Evolutionary conservation across 2,113 vertebrate species (phyloP).

Genomic region (Orycteropus afer): DNA sequence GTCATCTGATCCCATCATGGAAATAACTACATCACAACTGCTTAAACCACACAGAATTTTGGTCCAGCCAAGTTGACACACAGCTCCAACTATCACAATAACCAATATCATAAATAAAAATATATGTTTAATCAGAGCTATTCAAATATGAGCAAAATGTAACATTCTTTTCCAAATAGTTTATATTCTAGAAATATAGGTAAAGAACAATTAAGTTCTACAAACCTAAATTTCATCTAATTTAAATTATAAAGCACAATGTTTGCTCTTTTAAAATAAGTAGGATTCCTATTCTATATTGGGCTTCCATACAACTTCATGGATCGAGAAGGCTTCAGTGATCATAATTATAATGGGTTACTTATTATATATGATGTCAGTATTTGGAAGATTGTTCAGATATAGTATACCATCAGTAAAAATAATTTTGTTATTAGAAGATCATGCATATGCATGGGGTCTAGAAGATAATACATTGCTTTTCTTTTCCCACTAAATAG

Average conservation of each 20-base stretch:
- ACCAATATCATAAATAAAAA: no score
- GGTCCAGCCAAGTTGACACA: no score
- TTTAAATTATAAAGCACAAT: slow-evolving; percentile 5
- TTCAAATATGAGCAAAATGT: slow-evolving; percentile 8
- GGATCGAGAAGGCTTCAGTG: background rate
- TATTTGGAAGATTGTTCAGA: background rate
- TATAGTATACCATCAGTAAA: background rate
- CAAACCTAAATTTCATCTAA: background rate
- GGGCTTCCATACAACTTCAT: background rate
- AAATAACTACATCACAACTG: no score
- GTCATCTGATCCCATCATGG: no score
- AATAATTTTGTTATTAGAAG: background rate
- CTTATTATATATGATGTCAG: background rate
- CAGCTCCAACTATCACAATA: no score
- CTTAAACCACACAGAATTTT: no score
- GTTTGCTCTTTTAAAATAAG: background rate
- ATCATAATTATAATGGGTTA: background rate
- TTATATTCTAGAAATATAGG: background rate
- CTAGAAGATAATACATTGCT: background rate
- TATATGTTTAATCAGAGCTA: background rate
- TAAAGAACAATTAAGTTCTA: background rate
- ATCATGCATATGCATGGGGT: background rate
- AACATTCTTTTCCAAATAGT: background rate
- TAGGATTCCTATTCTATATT: slow-evolving; percentile 12
- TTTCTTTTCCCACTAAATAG: background rate